Percentiles rank a stretch among this genome's conserved stretches.
These are phyloP conservation scores for Amphiduros pacificus DNA, from an alignment of 2,888 invertebrate species.

Conservation along the genomic window DNA sequence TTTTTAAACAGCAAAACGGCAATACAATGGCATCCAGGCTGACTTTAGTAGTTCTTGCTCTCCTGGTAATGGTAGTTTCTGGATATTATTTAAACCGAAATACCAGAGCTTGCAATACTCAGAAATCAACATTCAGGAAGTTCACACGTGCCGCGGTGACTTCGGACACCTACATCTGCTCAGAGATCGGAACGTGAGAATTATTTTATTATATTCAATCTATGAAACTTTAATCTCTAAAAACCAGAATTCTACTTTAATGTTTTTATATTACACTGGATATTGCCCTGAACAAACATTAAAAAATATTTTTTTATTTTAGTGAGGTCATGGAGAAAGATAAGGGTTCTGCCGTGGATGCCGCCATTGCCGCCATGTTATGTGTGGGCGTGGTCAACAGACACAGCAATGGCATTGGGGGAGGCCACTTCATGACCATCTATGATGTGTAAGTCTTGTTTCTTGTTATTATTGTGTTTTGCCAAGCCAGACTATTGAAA, in stretches of 20 bases:
- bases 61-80: too few relatives aligned
- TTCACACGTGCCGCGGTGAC: constrained; percentile 68
- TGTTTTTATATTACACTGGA: neutral
- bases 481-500: too few relatives aligned
- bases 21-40: too few relatives aligned
- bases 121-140: neutral
- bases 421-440: constrained; percentile 27
- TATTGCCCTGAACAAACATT: neutral
- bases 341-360: constrained; percentile 74
- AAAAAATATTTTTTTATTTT: neutral
- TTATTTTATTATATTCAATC: neutral
- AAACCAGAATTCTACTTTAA: neutral
- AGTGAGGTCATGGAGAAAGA: constrained; percentile 38
- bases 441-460: constrained; percentile 19
- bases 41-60: too few relatives aligned
- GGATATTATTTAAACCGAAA: too few relatives aligned
- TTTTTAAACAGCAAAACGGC: too few relatives aligned
- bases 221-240: neutral
- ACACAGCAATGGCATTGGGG: constrained; percentile 73
- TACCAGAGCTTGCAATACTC: too few relatives aligned
- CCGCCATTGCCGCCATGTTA: constrained; percentile 71
- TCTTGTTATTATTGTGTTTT: neutral
- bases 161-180: constrained; percentile 70
- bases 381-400: constrained; percentile 73
- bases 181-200: constrained; percentile 67